Evolutionary conservation across 1,140 invertebrate genomes (phyloP).

Genomic region (Vanessa tameamea): DNA sequence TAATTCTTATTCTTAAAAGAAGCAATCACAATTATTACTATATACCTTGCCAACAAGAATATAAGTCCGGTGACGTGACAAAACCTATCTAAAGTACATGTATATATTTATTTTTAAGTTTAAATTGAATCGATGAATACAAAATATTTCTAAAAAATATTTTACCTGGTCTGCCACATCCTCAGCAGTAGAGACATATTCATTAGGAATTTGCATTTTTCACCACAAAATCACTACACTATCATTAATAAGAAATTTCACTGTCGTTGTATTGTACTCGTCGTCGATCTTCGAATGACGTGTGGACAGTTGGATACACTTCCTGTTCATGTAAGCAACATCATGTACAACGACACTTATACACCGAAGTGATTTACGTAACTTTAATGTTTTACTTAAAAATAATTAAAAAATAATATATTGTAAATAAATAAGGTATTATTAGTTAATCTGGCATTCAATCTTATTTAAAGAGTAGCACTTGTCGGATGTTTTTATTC

Average conservation of each 20-base stretch:
- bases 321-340: constrained; percentile 54
- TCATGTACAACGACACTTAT: neutral
- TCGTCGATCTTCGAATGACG: constrained; percentile 66
- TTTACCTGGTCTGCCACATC: constrained; percentile 96
- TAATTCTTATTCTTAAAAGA: constrained; percentile 1
- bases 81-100: constrained; percentile 60
- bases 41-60: constrained; percentile 53
- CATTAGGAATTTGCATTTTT: constrained; percentile 91
- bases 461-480: constrained; percentile 7
- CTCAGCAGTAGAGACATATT: constrained; percentile 94
- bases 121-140: constrained; percentile 12
- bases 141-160: constrained; percentile 23
- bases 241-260: constrained; percentile 67
- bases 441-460: neutral
- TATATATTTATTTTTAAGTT: constrained; percentile 39
- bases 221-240: constrained; percentile 61
- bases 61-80: constrained; percentile 79
- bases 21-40: constrained; percentile 29
- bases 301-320: constrained; percentile 76
- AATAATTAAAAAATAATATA: constrained; percentile 5
- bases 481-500: constrained; percentile 51
- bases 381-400: constrained; percentile 7
- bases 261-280: constrained; percentile 54
- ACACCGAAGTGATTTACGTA: neutral
- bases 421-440: neutral